Percentiles rank a stretch among this genome's conserved stretches.
These are phyloP conservation scores for Neosilurus mollespiculum DNA, from an alignment of 2,797 vertebrate genomes.

Conservation along the genomic window DNA sequence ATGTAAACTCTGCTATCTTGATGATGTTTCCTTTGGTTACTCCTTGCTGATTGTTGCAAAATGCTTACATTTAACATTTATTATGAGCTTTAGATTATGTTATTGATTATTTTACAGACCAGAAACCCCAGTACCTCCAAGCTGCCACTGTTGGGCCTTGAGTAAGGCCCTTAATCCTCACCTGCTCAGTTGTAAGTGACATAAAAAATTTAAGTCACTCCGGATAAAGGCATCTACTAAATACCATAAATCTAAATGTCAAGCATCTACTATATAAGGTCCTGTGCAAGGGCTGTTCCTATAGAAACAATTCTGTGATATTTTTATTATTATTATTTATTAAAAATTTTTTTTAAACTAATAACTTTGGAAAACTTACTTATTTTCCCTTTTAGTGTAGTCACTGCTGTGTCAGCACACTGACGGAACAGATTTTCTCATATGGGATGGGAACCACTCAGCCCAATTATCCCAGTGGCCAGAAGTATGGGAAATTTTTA, in stretches of 20 bases:
- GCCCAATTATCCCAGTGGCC: constrained; percentile 39
- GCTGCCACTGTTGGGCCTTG: too few species aligned
- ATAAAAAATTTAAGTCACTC: too few species aligned
- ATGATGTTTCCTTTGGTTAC: neutral
- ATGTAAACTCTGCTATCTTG: neutral
- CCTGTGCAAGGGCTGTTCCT: too few species aligned
- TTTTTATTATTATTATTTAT: neutral
- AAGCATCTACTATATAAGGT: neutral
- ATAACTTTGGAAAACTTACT: neutral
- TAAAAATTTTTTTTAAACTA: neutral
- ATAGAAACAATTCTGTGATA: neutral
- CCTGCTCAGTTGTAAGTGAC: too few species aligned
- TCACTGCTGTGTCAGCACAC: neutral
- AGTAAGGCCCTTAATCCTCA: too few species aligned
- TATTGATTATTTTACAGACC: too few species aligned
- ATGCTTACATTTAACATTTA: neutral
- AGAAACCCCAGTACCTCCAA: too few species aligned
- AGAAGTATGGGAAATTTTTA: constrained; percentile 43
- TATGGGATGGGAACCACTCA: constrained; percentile 49
- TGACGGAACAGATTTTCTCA: constrained; percentile 44
- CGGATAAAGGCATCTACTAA: too few species aligned
- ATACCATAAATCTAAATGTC: too few species aligned
- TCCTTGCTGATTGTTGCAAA: neutral
- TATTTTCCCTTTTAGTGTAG: neutral
- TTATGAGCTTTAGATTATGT: neutral